A percentile compares a stretch with the other conserved stretches of the same genome.
These are phyloP conservation scores for Premnoplex brunnescens DNA, from an alignment of 2,797 vertebrate species.

Conservation along the genomic window DNA sequence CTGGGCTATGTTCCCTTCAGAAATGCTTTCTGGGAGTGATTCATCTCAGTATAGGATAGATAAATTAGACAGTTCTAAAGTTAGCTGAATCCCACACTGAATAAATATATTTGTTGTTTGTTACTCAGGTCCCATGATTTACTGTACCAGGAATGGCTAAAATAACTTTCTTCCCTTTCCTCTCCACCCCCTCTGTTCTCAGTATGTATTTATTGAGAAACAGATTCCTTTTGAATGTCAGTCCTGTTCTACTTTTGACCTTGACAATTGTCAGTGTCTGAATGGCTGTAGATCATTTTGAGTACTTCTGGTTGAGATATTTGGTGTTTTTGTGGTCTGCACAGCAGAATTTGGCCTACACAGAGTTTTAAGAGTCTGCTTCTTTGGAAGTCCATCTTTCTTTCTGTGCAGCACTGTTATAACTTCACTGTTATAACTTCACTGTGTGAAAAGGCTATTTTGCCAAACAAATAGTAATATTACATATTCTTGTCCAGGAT, in stretches of 20 bases:
- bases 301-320: background rate
- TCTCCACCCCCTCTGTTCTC: background rate
- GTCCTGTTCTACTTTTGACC: background rate
- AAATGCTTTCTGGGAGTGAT: conserved; percentile 9
- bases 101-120: background rate
- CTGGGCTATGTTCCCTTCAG: background rate
- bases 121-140: background rate
- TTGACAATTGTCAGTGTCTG: background rate
- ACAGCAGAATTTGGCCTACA: background rate
- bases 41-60: background rate
- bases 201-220: background rate
- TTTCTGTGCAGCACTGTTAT: background rate
- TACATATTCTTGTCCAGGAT: background rate
- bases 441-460: background rate
- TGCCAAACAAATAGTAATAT: background rate
- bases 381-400: background rate
- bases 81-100: background rate
- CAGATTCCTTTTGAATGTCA: background rate
- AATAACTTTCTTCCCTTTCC: conserved; percentile 28
- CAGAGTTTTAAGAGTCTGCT: background rate
- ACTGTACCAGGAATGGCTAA: background rate
- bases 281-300: background rate
- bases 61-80: conserved; percentile 12
- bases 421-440: background rate
- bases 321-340: background rate